These are phyloP conservation scores for Melanotaenia parkinsoni DNA, from an alignment of 2,797 vertebrate genomes.

Conservation along the genomic window DNA sequence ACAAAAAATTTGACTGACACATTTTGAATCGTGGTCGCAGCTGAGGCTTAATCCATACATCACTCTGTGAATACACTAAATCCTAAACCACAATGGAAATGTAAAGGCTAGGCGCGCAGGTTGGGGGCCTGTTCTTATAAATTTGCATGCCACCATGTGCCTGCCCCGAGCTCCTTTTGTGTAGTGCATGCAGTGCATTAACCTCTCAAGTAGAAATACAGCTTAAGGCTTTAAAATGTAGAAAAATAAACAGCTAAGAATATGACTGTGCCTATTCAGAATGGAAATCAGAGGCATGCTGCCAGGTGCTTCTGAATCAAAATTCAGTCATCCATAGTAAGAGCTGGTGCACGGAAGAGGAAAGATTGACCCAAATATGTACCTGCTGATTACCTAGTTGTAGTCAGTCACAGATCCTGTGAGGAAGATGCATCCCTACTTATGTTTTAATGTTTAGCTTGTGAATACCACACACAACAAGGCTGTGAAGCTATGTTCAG, in stretches of 20 bases:
- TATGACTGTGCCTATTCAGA: conserved; percentile 20
- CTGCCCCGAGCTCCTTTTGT: conserved; percentile 1
- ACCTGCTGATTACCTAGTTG: conserved; percentile 68
- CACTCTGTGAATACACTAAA: background rate
- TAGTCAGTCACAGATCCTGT: conserved; percentile 29
- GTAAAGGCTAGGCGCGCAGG: conserved; percentile 1
- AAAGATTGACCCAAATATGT: conserved; percentile 64
- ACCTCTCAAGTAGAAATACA: conserved; percentile 10
- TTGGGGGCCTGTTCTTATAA: conserved; percentile 4
- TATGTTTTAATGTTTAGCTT: conserved; percentile 29
- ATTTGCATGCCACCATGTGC: background rate
- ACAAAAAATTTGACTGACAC: background rate
- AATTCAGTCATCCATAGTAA: conserved; percentile 55
- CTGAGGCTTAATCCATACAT: background rate
- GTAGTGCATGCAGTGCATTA: background rate
- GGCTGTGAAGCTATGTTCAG: conserved; percentile 27
- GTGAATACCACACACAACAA: conserved; percentile 40
- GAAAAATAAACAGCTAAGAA: conserved; percentile 10
- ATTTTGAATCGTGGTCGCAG: background rate
- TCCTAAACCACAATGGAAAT: background rate
- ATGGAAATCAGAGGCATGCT: conserved; percentile 33
- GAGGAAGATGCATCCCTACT: conserved; percentile 7
- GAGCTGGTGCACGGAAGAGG: conserved; percentile 46
- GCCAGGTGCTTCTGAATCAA: conserved; percentile 63
- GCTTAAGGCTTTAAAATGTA: conserved; percentile 4